Evolutionary conservation across 2,888 invertebrate genomes (phyloP).

Genomic region (Rhaphigaster nebulosa): DNA sequence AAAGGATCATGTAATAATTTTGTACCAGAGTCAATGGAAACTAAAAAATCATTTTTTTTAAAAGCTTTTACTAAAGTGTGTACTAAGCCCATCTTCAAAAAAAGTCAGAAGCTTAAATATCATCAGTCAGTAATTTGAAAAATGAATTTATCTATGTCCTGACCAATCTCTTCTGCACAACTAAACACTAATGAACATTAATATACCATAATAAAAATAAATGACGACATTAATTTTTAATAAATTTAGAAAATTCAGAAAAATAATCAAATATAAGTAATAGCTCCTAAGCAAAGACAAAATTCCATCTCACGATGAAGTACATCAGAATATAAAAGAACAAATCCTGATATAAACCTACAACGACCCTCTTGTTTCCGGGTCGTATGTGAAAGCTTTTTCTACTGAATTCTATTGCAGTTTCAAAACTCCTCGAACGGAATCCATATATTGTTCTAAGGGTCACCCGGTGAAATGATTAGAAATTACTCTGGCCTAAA

Average conservation of each 20-base stretch:
- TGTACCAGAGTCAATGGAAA: too few species aligned
- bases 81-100: too few species aligned
- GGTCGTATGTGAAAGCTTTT: conserved; percentile 23
- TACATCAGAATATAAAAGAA: background rate
- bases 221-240: too few species aligned
- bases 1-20: too few species aligned
- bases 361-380: background rate
- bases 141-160: background rate
- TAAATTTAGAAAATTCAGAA: background rate
- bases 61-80: too few species aligned
- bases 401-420: conserved; percentile 7
- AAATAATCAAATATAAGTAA: background rate
- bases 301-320: background rate
- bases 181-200: too few species aligned
- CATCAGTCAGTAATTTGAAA: background rate
- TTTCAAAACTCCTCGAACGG: background rate
- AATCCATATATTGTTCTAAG: background rate
- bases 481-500: background rate
- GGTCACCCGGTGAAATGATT: background rate
- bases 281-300: background rate
- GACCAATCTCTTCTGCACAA: too few species aligned
- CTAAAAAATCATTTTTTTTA: too few species aligned
- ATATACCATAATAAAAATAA: too few species aligned
- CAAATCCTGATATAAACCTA: background rate
- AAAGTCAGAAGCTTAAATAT: too few species aligned